A percentile compares a stretch with the other conserved stretches of the same genome.
Evolutionary conservation across 2,797 vertebrate genomes (phyloP).

Genomic region (Helostoma temminkii): DNA sequence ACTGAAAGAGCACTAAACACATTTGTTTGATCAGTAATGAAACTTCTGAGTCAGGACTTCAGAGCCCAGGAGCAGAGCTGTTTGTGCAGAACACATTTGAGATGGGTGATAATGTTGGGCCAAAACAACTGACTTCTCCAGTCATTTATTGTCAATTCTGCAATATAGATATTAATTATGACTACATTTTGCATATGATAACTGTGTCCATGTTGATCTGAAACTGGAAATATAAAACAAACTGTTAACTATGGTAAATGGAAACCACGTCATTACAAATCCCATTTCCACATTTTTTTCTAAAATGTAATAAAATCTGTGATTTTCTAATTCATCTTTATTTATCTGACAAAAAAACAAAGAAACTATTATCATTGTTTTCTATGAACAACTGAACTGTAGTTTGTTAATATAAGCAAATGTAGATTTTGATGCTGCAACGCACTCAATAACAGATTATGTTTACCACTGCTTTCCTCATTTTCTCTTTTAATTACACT

Average conservation of each 20-base stretch:
- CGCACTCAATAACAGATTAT: no score
- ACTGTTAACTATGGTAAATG: background rate
- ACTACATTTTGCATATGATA: background rate
- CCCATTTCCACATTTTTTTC: no score
- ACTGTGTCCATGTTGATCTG: background rate
- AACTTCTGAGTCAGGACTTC: background rate
- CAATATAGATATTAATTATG: background rate
- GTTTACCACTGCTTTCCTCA: no score
- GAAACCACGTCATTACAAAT: background rate
- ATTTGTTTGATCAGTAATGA: conserved; percentile 1
- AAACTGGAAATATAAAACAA: background rate
- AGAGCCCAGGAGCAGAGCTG: conserved; percentile 1
- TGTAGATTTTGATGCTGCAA: no score
- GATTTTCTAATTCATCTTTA: no score
- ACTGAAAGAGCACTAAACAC: conserved; percentile 11
- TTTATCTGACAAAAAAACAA: no score
- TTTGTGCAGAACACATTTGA: background rate
- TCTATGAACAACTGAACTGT: no score
- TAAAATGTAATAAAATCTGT: no score
- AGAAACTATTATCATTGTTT: no score
- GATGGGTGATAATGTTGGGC: background rate
- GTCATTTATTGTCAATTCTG: background rate
- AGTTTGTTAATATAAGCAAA: no score
- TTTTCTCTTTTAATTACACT: no score
- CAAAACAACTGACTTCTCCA: background rate